These are phyloP conservation scores for Cygnus buccinator DNA, from an alignment of 2,113 vertebrate species.

Conservation along the genomic window DNA sequence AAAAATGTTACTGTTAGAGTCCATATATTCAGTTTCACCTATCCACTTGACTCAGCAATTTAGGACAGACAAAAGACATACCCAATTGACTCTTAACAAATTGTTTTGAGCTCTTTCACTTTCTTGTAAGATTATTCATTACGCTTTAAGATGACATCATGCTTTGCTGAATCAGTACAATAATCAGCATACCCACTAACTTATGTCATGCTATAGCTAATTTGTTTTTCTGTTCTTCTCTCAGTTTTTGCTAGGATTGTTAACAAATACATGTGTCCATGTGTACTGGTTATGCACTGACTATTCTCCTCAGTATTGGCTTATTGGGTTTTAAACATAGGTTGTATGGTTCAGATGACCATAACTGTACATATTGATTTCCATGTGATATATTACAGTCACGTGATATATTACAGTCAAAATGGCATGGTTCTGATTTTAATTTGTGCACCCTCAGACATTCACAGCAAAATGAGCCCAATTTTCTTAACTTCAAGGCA, in stretches of 20 bases:
- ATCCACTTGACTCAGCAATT: neutral
- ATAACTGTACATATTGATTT: neutral
- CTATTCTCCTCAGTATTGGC: neutral
- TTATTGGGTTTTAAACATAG: neutral
- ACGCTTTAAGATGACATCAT: fast-evolving
- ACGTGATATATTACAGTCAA: neutral
- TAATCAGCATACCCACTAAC: neutral
- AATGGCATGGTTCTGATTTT: neutral
- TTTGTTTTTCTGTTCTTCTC: neutral
- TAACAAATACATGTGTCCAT: neutral
- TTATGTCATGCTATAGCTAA: neutral
- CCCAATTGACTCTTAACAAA: neutral
- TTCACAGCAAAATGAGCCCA: neutral
- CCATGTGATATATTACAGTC: neutral
- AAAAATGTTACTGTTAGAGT: neutral
- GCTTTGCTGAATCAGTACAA: neutral
- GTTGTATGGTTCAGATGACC: neutral
- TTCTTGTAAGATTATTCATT: neutral
- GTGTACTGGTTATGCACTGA: neutral
- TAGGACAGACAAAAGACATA: neutral
- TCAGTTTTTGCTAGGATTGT: neutral
- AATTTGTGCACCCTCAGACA: neutral
- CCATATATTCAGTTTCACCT: neutral
- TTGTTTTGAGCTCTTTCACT: neutral
- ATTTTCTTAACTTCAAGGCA: slow-evolving; percentile 23